Percentiles rank a stretch among this genome's conserved stretches.
Evolutionary conservation across 2,888 invertebrate species (phyloP).

Genomic region (Caenorhabditis sinica): DNA sequence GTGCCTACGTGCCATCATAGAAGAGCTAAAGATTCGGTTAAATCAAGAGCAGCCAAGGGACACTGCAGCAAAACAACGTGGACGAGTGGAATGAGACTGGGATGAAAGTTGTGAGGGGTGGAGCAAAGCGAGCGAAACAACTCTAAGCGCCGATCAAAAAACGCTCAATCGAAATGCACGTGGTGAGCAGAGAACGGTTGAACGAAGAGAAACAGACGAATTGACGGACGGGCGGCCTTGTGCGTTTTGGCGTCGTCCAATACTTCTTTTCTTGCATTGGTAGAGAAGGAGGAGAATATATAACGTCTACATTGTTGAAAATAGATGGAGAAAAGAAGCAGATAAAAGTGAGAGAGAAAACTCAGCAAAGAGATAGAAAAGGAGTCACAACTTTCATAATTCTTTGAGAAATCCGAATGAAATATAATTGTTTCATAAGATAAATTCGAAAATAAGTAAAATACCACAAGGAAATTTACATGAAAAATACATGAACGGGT

Average conservation of each 20-base stretch:
- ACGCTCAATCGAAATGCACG: slow-evolving; percentile 66
- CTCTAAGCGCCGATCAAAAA: slow-evolving; percentile 54
- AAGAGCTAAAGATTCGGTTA: slow-evolving; percentile 23
- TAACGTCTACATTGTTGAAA: slow-evolving; percentile 7
- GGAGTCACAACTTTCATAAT: not conserved
- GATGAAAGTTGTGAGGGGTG: slow-evolving; percentile 47
- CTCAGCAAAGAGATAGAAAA: not conserved
- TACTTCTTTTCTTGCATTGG: slow-evolving; percentile 8
- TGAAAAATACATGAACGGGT: not conserved
- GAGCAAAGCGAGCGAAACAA: slow-evolving; percentile 32
- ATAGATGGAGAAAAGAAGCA: slow-evolving; percentile 5
- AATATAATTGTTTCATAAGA: not conserved
- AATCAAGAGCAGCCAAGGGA: slow-evolving; percentile 24
- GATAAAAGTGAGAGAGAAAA: not conserved
- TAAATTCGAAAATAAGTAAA: not conserved
- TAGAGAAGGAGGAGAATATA: not conserved
- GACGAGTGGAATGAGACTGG: slow-evolving; percentile 40
- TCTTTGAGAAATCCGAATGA: not conserved
- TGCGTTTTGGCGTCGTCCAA: slow-evolving; percentile 27
- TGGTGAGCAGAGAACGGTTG: slow-evolving; percentile 63
- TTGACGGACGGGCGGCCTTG: slow-evolving; percentile 42
- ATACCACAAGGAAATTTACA: not conserved
- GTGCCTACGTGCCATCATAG: slow-evolving; percentile 39
- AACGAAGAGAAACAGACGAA: slow-evolving; percentile 51
- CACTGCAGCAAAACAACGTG: slow-evolving; percentile 59